Percentiles rank a stretch among this genome's conserved stretches.
phyloP scores from a whole-genome alignment of 2,888 invertebrate genomes.

The Epistrophella euchroma region DNA sequence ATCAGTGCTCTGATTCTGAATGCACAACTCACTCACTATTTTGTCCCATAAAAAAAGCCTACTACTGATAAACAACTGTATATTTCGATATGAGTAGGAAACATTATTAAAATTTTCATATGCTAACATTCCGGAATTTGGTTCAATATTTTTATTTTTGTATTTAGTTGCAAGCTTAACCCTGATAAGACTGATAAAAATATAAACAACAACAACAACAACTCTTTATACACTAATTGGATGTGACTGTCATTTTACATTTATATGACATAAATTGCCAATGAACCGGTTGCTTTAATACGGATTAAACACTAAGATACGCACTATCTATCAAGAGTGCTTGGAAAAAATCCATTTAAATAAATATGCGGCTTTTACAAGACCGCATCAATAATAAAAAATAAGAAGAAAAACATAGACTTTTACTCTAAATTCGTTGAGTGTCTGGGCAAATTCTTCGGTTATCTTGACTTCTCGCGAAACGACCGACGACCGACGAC shows the following conservation, averaged over 20 bases:
- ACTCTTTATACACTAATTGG: constrained; percentile 36
- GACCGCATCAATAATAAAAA: background rate
- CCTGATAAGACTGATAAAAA: constrained; percentile 31
- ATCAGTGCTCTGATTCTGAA: background rate
- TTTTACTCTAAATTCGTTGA: constrained; percentile 17
- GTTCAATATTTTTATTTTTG: background rate
- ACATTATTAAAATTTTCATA: background rate
- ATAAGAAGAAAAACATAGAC: background rate
- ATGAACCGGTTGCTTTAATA: constrained; percentile 25
- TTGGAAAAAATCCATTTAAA: constrained; percentile 6
- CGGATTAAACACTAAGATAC: constrained; percentile 24
- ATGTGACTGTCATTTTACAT: constrained; percentile 37
- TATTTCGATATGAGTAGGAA: background rate
- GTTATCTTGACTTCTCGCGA: constrained; percentile 31
- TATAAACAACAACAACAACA: background rate
- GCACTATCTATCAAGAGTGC: constrained; percentile 9
- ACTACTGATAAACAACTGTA: background rate
- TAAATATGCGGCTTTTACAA: constrained; percentile 10
- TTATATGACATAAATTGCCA: constrained; percentile 40
- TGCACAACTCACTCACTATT: background rate
- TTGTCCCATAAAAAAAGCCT: background rate
- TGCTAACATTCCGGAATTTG: background rate
- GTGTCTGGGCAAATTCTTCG: constrained; percentile 24
- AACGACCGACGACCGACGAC: background rate
- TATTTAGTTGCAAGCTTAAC: constrained; percentile 13